These are phyloP conservation scores for Channallabes apus DNA, from an alignment of 2,797 vertebrate genomes.

Conservation along the genomic window DNA sequence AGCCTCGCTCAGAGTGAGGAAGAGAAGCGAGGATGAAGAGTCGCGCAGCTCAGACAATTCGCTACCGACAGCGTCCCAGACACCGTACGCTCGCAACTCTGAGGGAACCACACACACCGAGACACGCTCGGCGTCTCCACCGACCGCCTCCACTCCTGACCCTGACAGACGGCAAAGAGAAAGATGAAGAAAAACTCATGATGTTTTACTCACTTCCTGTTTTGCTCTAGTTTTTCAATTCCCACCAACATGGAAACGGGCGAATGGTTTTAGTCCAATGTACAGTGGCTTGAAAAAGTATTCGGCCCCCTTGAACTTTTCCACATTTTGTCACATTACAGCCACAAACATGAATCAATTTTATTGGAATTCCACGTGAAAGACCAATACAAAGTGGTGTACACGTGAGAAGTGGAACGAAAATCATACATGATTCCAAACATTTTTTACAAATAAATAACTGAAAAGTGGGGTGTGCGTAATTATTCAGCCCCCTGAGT, in stretches of 20 bases:
- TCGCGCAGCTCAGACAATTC: slow-evolving; percentile 54
- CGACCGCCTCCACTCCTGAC: slow-evolving; percentile 29
- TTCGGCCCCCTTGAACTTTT: too few species aligned
- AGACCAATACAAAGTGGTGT: too few species aligned
- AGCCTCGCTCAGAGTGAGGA: slow-evolving; percentile 82
- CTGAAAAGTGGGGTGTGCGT: too few species aligned
- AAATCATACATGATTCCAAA: too few species aligned
- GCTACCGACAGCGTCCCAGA: slow-evolving; percentile 77
- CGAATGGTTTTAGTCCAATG: neutral
- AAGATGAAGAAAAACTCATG: neutral
- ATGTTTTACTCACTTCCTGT: slow-evolving; percentile 23
- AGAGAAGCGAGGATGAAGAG: slow-evolving; percentile 75
- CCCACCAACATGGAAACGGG: neutral
- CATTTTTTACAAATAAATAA: too few species aligned
- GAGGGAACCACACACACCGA: slow-evolving; percentile 77
- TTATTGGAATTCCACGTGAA: too few species aligned
- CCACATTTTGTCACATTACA: too few species aligned
- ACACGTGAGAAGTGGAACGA: too few species aligned
- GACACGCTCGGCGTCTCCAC: slow-evolving; percentile 59
- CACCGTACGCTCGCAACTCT: slow-evolving; percentile 80
- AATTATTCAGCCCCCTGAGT: too few species aligned
- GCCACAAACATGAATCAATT: too few species aligned
- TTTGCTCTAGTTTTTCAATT: neutral
- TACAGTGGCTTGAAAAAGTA: too few species aligned
- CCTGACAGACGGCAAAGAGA: neutral